Percentiles rank a stretch among this genome's conserved stretches.
Evolutionary conservation across 2,113 vertebrate genomes (phyloP).

Genomic region (Oryzias melastigma): DNA sequence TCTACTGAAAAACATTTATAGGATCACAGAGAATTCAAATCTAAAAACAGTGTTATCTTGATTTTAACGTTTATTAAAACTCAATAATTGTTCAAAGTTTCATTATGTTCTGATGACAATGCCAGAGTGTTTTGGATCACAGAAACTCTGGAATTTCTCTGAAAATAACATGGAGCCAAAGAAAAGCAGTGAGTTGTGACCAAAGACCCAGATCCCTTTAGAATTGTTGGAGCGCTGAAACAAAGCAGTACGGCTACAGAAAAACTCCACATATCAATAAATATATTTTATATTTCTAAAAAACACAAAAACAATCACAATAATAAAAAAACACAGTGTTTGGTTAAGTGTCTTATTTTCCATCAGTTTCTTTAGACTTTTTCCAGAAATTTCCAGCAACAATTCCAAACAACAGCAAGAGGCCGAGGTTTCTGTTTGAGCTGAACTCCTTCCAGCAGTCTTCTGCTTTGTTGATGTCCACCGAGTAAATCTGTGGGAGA

Average conservation of each 20-base stretch:
- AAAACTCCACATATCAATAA: neutral
- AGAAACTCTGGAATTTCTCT: neutral
- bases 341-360: constrained; percentile 14
- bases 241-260: neutral
- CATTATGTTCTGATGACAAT: too few relatives aligned
- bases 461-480: constrained; percentile 88
- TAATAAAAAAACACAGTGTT: neutral
- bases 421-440: constrained; percentile 88
- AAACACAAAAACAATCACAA: neutral
- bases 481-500: constrained; percentile 80
- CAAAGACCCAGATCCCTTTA: neutral
- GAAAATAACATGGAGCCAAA: neutral
- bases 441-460: constrained; percentile 95
- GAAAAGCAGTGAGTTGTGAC: neutral
- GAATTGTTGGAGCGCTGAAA: neutral
- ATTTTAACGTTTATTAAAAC: too few relatives aligned
- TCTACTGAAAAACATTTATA: too few relatives aligned
- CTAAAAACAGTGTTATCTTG: too few relatives aligned
- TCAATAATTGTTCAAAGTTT: too few relatives aligned
- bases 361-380: constrained; percentile 50
- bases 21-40: too few relatives aligned
- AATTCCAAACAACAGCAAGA: constrained; percentile 88
- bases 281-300: neutral
- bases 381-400: constrained; percentile 88
- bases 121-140: too few relatives aligned